Base-by-base conservation (phyloP, 2,113 vertebrate genomes). In the Callorhinus ursinus region DNA sequence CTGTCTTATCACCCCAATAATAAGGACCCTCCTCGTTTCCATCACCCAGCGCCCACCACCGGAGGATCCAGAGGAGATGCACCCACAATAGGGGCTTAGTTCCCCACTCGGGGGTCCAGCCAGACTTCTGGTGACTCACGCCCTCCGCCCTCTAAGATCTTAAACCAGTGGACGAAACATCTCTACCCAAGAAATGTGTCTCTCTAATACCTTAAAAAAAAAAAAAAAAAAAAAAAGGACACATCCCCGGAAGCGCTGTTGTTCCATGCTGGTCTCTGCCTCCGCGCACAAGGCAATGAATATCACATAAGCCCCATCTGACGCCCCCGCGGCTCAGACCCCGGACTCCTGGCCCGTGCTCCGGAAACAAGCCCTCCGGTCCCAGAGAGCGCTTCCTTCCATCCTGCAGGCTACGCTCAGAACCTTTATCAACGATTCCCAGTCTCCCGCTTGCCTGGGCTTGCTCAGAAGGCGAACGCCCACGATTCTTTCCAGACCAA, bases 361-460 rank as follows among this genome's bases (percentile, higher is more conserved):
- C 18, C 1, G 1, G 49, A 80, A 19, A 80, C 31, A 0, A 36
- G 9, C 71, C 71, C 36, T 28, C 3, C 0, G 9, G 24, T 28
- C 84, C 26, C 9, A 21, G 49, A 88, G 8, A 39, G n/a, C 2
- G 24, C 33, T 6, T 69, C 22, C 21, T 3, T 6, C 14, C 0
- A 3, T 7, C 63, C 51, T 24, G 0, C 1, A 16, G n/a, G 33
- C 2, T 36, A 10, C 22, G 0, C 0, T 26, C 33, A 26, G 33
- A 36, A 53, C 51, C 49, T 71, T 7, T 2, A 12, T 71, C 49
- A 36, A 1, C 39, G 49, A 1, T 55, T 39, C 13, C 33, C 49
- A 19, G 15, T 55, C 49, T 26, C 49, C 0, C 33, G 1, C 65
- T 19, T 24, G n/a, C 0, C 36, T 1, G 18, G 1, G 36, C 36